phyloP scores from a whole-genome alignment of 2,797 vertebrate species.

The Holocentrus rufus region DNA sequence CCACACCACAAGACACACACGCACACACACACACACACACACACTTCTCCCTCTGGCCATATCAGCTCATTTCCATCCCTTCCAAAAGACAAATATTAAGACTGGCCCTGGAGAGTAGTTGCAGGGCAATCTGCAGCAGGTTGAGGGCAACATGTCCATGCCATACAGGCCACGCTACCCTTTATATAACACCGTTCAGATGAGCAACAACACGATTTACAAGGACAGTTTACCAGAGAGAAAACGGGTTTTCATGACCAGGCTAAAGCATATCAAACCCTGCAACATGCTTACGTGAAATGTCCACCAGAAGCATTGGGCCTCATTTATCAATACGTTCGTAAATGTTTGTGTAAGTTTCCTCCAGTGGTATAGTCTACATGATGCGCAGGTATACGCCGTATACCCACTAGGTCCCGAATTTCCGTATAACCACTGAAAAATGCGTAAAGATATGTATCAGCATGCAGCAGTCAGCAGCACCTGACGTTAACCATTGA shows the following conservation, averaged over 20 bases:
- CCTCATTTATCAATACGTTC: too few relatives aligned
- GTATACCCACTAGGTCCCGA: too few relatives aligned
- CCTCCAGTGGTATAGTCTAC: too few relatives aligned
- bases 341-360: too few relatives aligned
- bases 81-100: not conserved
- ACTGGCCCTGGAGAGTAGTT: slow-evolving; percentile 22
- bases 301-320: too few relatives aligned
- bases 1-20: slow-evolving; percentile 5
- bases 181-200: slow-evolving; percentile 19
- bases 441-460: too few relatives aligned
- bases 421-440: too few relatives aligned
- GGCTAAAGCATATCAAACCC: slow-evolving; percentile 13
- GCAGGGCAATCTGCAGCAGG: slow-evolving; percentile 17
- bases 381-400: too few relatives aligned
- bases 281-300: not conserved
- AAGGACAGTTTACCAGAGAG: slow-evolving; percentile 11
- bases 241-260: too few relatives aligned
- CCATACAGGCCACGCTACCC: slow-evolving; percentile 9
- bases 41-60: not conserved
- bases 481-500: too few relatives aligned
- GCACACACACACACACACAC: slow-evolving; percentile 1
- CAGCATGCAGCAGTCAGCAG: too few relatives aligned
- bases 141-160: slow-evolving; percentile 6
- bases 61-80: not conserved
- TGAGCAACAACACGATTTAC: not conserved